These are phyloP conservation scores for Alentia gelatinosa DNA, from an alignment of 2,888 invertebrate species.

Conservation along the genomic window DNA sequence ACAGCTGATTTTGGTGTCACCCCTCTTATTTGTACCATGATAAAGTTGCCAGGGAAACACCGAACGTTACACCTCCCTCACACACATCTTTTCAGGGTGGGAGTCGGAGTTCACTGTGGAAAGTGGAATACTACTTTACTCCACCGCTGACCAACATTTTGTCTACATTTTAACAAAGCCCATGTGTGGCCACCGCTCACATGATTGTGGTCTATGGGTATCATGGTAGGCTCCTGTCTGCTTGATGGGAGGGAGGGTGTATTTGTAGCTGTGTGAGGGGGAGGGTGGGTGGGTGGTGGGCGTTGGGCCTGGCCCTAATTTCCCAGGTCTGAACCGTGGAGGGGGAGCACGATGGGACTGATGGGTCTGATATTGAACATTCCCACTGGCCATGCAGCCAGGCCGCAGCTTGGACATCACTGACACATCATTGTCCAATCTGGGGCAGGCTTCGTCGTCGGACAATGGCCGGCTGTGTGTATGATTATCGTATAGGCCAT, in stretches of 20 bases:
- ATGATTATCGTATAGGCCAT: conserved; percentile 31
- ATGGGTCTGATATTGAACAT: conserved; percentile 48
- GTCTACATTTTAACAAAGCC: conserved; percentile 3
- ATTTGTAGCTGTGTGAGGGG: neutral
- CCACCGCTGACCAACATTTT: neutral
- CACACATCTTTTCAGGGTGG: neutral
- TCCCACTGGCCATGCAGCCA: neutral
- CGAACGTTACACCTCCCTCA: too few species aligned
- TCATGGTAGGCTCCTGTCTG: too few species aligned
- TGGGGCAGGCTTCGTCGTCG: neutral
- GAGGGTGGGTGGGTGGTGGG: neutral
- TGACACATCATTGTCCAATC: conserved; percentile 49
- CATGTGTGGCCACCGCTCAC: conserved; percentile 1
- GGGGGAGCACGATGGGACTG: neutral
- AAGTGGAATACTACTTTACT: too few species aligned
- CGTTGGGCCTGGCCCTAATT: conserved; percentile 9
- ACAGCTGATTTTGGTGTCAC: too few species aligned
- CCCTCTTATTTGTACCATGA: too few species aligned
- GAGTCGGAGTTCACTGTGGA: neutral
- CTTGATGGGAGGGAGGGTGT: too few species aligned
- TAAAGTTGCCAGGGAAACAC: too few species aligned
- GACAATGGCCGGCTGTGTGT: conserved; percentile 46
- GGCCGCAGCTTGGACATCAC: neutral
- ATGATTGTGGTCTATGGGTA: too few species aligned
- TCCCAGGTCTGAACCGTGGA: conserved; percentile 1